Evolutionary conservation across 35 echinoderm and acorn worm species (phyloP), one percentile per base, ranked within the genome.

Genomic region (Hemicentrotus pulcherrimus): DNA sequence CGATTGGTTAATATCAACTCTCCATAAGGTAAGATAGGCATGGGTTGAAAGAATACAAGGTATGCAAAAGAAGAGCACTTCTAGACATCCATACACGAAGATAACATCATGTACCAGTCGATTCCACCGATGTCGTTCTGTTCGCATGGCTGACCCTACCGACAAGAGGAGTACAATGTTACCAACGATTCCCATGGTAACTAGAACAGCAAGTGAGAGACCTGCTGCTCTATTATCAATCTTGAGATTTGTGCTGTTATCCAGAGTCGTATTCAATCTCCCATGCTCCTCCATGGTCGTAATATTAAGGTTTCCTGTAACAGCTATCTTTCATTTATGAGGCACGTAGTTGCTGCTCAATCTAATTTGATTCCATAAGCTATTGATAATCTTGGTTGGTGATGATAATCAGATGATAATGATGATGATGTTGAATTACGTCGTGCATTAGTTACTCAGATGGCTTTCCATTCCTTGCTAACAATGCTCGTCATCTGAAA

Each of bases 1-100:
- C 28, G 86, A 87, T 46, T 92, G 70, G 41, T 94, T 88, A 12
- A 32, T 46, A 31, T 47, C 85, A 3, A 96, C 59, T 14, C 32
- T 89, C 96, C 96, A 96, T 24, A 24, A 47, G 5, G 86, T 91
- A 31, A 96, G 58, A 46, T 94, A 96, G 18, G 92, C 86, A 12
- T 48, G n/a, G 14, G 86, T 47, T 48, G 96, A 88, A 35, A 96
- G 31, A 3, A 94, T 32, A 41, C 48, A 46, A 9, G 94, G 78
- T 12, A 96, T 31, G 52, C 35, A 35, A 55, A 35, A 61, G 47
- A 86, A 96, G 18, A 61, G 6, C n/a, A 88, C 16, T 22, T 94
- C 96, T 5, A 94, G 86, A 48, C 92, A 96, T 32, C 92, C 47
- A n/a, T 86, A 94, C 31, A 91, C 11, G 47, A 94, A 94, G 1